Evolutionary conservation across 2,888 invertebrate species (phyloP), one percentile per base, ranked within the genome.

Genomic region (Mythimna lalbum): DNA sequence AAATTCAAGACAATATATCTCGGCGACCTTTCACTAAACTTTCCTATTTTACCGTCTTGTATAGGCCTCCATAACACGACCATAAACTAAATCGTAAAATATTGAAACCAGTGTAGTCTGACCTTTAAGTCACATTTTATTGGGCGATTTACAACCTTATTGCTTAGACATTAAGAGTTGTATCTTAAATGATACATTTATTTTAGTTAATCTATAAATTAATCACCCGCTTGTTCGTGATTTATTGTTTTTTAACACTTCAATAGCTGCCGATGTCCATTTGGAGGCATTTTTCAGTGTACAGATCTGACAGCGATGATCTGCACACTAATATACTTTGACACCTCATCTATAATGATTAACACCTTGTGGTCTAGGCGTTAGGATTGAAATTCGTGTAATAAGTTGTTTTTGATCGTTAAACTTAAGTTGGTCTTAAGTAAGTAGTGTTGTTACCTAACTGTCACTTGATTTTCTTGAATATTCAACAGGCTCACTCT

Each of bases 11-110:
- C 91, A 91, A 90, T 91, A 90, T 90, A 90, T 91, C 87, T 87
- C 76, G 31, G 78, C 84, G 87, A 90, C 90, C 90, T 92, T 91
- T 92, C 90, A 87, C 91, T 84, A 86, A 86, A 90, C 92, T 93
- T 93, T 93, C 90, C 89, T 89, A 92, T 92, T 92, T 92, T 89
- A 92, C 88, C 88, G 88, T 90, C 86, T 83, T 83, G 84, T 88
- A 86, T 83, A 82, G 83, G 82, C 86, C 84, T 86, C 87, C 83
- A 87, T 87, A 88, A 90, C 89, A 88, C 78, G 84, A 76, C 88
- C 86, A 90, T 92, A 91, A 93, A 91, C 83, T 76, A 88, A 86
- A 84, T 83, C 88, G 88, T 90, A 89, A 90, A 91, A 88, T 85
- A 87, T 86, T 78, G 81, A 80, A 78, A 75, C 77, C 81, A 85